Base-by-base conservation (phyloP, 2,888 invertebrate genomes). In the Stenotaenia linearis region DNA sequence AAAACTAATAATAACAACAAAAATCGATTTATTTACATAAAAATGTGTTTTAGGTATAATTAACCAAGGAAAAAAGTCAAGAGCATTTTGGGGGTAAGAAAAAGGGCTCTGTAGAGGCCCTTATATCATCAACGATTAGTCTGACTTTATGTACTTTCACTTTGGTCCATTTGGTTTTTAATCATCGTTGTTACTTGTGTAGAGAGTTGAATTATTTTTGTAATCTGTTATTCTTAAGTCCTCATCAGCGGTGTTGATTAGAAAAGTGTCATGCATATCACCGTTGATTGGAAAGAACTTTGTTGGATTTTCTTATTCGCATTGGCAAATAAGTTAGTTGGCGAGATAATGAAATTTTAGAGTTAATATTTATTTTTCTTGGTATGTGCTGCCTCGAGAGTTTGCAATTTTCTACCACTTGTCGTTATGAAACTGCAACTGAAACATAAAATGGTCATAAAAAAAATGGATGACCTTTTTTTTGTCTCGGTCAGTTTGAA, bases 391-490 rank as follows among this genome's bases (percentile, higher is more conserved):
- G 69, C 69, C 69, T 69, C 69, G 69, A 69, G 45, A 45, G 69
- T 69, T 69, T 69, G 69, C 69, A 69, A 69, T 69, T 69, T 69
- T 69, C 69, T 69, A 69, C 69, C 69, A 50, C 50, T 69, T 69
- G 69, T 69, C 69, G 69, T 69, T 69, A 28, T 28, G 69, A 25
- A 69, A 69, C 69, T 69, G 69, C 69, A 7, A 69, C 69, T 28
- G 69, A 69, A 28, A 28, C 69, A 69, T 69, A 28, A 69, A 69
- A 69, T 69, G 69, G 69, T 69, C 69, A n/a, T 28, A 28, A 69
- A 69, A 69, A 1, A 5, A 45, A 45, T 18, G 18, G 18, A 40
- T 12, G 69, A 4, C 25, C 69, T 1, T 28, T 69, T 56, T 4
- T 28, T 25, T 69, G 69, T 69, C 25, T 69, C 25, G 69, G 69